Evolutionary conservation across 1,140 invertebrate species (phyloP), one percentile per base, ranked within the genome.

Genomic region (Nebria ingens): DNA sequence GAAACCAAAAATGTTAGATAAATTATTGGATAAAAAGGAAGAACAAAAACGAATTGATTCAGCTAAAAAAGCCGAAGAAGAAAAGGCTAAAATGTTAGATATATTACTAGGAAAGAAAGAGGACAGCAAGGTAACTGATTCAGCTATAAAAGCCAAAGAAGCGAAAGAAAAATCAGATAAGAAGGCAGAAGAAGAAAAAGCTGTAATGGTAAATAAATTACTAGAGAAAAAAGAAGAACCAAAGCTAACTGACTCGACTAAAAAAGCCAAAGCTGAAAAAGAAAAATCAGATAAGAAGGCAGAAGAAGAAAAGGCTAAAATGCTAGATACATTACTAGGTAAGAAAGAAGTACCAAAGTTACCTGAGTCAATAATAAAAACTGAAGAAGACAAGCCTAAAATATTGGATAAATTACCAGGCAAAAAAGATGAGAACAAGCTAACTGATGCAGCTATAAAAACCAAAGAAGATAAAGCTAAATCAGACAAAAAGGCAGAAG

Each of bases 101-200:
- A 53, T 29, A 53, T 21, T 21, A 21, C 13, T 21, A 12, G 50
- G 21, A 2, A 25, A 23, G 15, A 19, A 53, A 56, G 52, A 55
- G 6, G 12, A 13, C 21, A 19, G 40, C 52, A 45, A 45, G 40
- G 15, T 11, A 17, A 3, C 9, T 12, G 40, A 45, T 12, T n/a
- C n/a, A n/a, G n/a, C n/a, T n/a, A n/a, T n/a, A 61, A 29, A 34
- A 63, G 17, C 3, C 9, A 17, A 45, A 34, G 54, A 53, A 62
- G 55, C 52, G 58, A 21, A 56, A 21, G 19, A 53, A 52, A 25
- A 11, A 11, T 45, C 40, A 17, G 15, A 12, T 45, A 56, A 15
- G 11, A 29, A 56, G 13, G 13, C 4, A 56, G 17, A 51, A 42
- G 45, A 21, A 1, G 20, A 51, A 23, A 45, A 45, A 45, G 3